Base-by-base conservation (phyloP, 2,888 invertebrate species). In the Tipula unca region DNA sequence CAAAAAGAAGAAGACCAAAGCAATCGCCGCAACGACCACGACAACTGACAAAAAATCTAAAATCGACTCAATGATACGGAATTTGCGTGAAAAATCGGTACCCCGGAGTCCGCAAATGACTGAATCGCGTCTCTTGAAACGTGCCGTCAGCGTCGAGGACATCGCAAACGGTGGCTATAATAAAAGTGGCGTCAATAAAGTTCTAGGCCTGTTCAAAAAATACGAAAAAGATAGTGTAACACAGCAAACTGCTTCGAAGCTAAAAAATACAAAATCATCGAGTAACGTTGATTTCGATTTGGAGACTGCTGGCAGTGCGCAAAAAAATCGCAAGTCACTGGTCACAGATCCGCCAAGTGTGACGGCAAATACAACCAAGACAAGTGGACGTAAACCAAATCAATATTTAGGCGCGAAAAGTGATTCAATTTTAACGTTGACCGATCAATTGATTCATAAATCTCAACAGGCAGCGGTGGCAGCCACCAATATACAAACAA, bases 161-260 rank as follows among this genome's bases (percentile, higher is more conserved):
- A 92, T 95, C 86, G 92, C 93, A 42, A 69, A 10, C 25, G 91
- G 90, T 35, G 90, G 90, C 29, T 92, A 92, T 84, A 93, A 93
- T 84, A 93, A 93, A 88, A 94, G 94, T 13, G 94, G 95, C 2
- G 95, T 96, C 0, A 94, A 94, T 89, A 93, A 94, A 88, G 95
- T 96, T 83, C 90, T 96, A 86, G 95, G 96, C 0, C 91, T 96
- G 2, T 95, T 96, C 88, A 95, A 94, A 87, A 95, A 94, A 90
- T 93, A 93, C 89, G 93, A 95, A 90, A 92, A 94, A 85, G 92
- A 94, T 88, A 91, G 92, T 39, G 17, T 32, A 32, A 69, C 25
- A 1, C 69, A 69, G 13, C 83, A 83, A n/a, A 83, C 4, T n/a
- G 32, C 5, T 29, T 20, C 84, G 20, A 84, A 35, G 10, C 13